phyloP scores from a whole-genome alignment of 2,888 invertebrate species.

The Andrena fulva region DNA sequence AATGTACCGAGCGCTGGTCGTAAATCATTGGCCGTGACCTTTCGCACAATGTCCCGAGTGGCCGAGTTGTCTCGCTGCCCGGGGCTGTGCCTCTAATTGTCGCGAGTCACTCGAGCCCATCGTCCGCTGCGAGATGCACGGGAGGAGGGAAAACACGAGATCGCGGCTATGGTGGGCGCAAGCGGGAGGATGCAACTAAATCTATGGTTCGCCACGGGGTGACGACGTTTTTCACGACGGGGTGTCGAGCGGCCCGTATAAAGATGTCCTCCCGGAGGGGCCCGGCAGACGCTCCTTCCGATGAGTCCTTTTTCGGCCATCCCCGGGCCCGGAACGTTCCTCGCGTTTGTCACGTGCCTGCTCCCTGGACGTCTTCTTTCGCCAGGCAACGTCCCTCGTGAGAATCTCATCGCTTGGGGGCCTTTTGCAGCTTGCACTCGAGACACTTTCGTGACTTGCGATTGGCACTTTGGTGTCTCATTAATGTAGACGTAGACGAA shows the following conservation, averaged over 20 bases:
- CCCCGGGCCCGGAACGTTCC: constrained; percentile 24
- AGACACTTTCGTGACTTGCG: too few species aligned
- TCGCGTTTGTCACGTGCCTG: constrained; percentile 60
- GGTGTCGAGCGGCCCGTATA: constrained; percentile 77
- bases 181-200: constrained; percentile 75
- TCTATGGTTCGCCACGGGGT: constrained; percentile 80
- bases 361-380: constrained; percentile 15
- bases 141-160: constrained; percentile 23
- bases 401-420: not conserved
- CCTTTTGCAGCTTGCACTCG: not conserved
- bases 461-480: too few species aligned
- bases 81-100: not conserved
- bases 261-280: constrained; percentile 78
- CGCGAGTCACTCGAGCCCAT: constrained; percentile 3
- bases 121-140: not conserved
- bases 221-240: constrained; percentile 82
- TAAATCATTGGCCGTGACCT: too few species aligned
- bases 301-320: constrained; percentile 20
- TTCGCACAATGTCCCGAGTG: not conserved
- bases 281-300: constrained; percentile 64
- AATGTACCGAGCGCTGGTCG: not conserved
- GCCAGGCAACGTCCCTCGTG: not conserved
- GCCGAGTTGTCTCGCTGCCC: not conserved
- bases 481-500: too few species aligned
- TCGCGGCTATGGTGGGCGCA: constrained; percentile 54